Percentiles rank a stretch among this genome's conserved stretches.
These are phyloP conservation scores for Icerya purchasi DNA, from an alignment of 2,888 invertebrate species.

Conservation along the genomic window DNA sequence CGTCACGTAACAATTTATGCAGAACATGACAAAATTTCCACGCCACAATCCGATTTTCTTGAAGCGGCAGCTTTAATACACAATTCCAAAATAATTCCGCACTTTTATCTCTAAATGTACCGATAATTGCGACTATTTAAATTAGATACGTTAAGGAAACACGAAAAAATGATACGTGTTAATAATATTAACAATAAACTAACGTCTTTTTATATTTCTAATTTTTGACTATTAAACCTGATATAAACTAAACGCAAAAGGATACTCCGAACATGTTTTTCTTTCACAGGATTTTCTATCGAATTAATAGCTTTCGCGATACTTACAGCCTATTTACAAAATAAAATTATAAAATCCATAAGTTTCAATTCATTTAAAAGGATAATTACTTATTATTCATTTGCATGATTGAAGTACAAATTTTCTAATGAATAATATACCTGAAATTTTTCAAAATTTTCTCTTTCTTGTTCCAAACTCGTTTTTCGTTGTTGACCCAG, in stretches of 20 bases:
- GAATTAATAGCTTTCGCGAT: constrained; percentile 85
- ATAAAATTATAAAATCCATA: constrained; percentile 15
- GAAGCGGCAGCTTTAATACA: constrained; percentile 46
- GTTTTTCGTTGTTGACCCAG: constrained; percentile 46
- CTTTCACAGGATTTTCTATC: constrained; percentile 83
- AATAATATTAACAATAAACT: neutral
- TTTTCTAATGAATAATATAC: no score
- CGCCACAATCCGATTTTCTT: constrained; percentile 84
- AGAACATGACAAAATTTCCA: constrained; percentile 99
- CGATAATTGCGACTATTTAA: constrained; percentile 61
- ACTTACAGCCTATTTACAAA: constrained; percentile 46
- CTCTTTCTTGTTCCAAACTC: constrained; percentile 52
- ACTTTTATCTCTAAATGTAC: constrained; percentile 81
- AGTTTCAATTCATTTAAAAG: no score
- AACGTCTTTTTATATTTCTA: neutral
- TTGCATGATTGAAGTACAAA: no score
- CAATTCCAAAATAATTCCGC: constrained; percentile 76
- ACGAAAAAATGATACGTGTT: neutral
- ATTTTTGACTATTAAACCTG: neutral
- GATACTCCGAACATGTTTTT: constrained; percentile 85
- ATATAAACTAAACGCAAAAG: constrained; percentile 23
- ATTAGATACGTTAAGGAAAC: constrained; percentile 2
- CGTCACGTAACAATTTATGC: constrained; percentile 87
- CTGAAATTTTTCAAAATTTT: constrained; percentile 67
- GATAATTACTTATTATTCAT: no score